Evolutionary conservation across 1,140 invertebrate genomes (phyloP).

Genomic region (Pseudomyrmex pallidus): DNA sequence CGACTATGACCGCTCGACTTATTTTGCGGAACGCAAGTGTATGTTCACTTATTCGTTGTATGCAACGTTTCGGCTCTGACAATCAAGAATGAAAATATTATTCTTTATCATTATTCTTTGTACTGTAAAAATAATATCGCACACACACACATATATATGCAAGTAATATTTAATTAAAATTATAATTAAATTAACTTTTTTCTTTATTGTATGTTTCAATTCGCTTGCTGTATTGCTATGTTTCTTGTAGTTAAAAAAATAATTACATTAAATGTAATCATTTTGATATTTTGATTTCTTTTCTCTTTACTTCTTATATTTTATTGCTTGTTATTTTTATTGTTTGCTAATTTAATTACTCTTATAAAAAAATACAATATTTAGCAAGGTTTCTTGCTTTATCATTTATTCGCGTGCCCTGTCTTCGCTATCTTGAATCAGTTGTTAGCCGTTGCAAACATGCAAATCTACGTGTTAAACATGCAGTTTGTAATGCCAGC

Average conservation of each 20-base stretch:
- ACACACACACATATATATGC: no score
- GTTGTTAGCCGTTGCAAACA: background rate
- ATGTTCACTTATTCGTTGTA: constrained; percentile 5
- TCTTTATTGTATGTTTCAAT: background rate
- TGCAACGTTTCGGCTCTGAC: background rate
- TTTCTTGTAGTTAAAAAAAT: no score
- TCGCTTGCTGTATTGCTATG: no score
- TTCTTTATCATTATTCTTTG: no score
- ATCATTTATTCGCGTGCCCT: constrained; percentile 26
- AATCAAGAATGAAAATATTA: background rate
- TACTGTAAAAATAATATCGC: no score
- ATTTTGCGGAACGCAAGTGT: background rate
- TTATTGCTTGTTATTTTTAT: background rate
- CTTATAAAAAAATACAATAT: background rate
- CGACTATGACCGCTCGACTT: constrained; percentile 5
- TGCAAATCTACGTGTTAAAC: constrained; percentile 27
- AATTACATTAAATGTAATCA: no score
- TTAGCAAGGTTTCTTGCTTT: background rate
- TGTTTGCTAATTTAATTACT: background rate
- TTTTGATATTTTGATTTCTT: background rate
- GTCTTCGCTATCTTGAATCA: constrained; percentile 30
- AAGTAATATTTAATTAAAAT: no score
- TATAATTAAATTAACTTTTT: background rate
- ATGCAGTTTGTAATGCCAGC: constrained; percentile 18
- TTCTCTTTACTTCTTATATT: background rate